These are phyloP conservation scores for Siniperca knerii DNA, from an alignment of 2,113 vertebrate species.

Conservation along the genomic window DNA sequence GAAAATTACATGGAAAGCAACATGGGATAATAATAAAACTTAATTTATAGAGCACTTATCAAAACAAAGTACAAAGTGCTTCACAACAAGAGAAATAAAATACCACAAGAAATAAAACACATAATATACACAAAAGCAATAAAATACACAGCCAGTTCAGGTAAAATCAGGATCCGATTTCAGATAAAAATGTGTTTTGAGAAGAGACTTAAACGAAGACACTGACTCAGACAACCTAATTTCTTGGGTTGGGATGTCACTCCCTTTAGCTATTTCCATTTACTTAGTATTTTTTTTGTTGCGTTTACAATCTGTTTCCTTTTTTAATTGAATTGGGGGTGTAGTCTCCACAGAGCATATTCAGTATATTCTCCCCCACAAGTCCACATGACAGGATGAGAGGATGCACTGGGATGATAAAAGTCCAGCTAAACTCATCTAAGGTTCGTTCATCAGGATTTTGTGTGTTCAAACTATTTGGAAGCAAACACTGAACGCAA, in stretches of 20 bases:
- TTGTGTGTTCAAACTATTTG: not conserved
- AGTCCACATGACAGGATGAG: not conserved
- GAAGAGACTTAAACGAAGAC: too few species aligned
- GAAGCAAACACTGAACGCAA: not conserved
- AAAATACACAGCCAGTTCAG: too few species aligned
- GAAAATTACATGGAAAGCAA: not conserved
- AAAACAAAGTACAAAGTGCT: too few species aligned
- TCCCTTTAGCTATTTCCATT: not conserved
- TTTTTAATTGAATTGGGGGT: not conserved
- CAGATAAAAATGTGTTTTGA: too few species aligned
- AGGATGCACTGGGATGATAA: not conserved
- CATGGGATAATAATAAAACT: too few species aligned
- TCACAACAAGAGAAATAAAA: too few species aligned
- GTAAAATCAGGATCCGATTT: too few species aligned
- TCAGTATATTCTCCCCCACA: too few species aligned
- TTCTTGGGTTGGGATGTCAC: not conserved
- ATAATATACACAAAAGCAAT: too few species aligned
- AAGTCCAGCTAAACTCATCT: not conserved
- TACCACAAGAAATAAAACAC: too few species aligned
- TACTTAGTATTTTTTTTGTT: not conserved
- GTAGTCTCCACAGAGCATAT: not conserved
- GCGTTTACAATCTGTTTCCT: not conserved
- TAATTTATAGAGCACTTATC: too few species aligned
- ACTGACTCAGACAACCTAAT: too few species aligned
- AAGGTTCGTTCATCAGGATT: not conserved